Conservation (phyloP, 30 jellyfish, hydroid and myxozoan genomes). For the Aurelia sp. region DNA sequence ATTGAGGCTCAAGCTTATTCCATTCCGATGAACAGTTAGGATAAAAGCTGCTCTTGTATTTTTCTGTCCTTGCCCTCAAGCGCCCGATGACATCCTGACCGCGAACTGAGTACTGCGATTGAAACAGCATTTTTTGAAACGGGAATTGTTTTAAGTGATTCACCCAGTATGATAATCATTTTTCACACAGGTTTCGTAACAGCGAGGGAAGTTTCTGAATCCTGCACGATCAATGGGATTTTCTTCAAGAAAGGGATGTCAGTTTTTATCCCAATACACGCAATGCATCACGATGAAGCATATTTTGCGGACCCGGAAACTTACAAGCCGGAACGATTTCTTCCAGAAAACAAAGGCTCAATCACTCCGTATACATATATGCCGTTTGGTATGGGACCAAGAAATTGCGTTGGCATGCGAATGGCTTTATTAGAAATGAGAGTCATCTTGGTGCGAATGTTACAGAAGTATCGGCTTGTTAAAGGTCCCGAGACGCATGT, state of each 20-base stretch:
- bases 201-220: not conserved
- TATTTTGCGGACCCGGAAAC: constrained; percentile 37
- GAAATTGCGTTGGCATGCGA: constrained; percentile 65
- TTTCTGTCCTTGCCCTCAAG: too few relatives aligned
- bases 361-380: constrained; percentile 5
- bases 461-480: constrained; percentile 23
- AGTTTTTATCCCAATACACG: constrained; percentile 16
- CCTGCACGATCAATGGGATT: constrained; percentile 12
- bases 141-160: too few relatives aligned
- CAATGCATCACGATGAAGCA: constrained; percentile 33
- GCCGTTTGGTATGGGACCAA: constrained; percentile 50
- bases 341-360: not conserved
- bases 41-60: too few relatives aligned
- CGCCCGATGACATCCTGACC: too few relatives aligned
- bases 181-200: constrained; percentile 4
- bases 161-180: too few relatives aligned
- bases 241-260: constrained; percentile 1
- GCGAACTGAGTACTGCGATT: too few relatives aligned
- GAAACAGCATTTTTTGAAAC: too few relatives aligned
- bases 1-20: too few relatives aligned
- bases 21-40: too few relatives aligned
- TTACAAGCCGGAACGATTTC: constrained; percentile 22
- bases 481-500: not conserved
- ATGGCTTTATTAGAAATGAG: constrained; percentile 36
- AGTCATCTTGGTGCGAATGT: constrained; percentile 8